phyloP scores from a whole-genome alignment of 2,113 vertebrate genomes.

The Melanostigma gelatinosum region DNA sequence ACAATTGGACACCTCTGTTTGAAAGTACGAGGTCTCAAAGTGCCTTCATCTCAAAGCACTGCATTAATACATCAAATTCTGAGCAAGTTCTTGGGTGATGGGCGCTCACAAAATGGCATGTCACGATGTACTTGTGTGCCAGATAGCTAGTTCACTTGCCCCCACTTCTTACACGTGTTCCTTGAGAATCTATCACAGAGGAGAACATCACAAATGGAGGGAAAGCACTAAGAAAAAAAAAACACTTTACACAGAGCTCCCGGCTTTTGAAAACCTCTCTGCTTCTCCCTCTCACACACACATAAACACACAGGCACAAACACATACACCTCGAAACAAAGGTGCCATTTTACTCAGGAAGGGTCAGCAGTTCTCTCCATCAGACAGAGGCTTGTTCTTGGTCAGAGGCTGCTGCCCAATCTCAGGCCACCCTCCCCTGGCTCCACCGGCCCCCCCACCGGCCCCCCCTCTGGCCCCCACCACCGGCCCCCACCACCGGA shows the following conservation, averaged over 20 bases:
- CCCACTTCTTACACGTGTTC: not conserved
- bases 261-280: conserved; percentile 61
- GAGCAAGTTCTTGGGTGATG: not conserved
- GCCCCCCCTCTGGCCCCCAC: conserved; percentile 68
- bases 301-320: conserved; percentile 76
- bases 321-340: conserved; percentile 86
- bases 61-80: not conserved
- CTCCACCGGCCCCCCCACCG: conserved; percentile 68
- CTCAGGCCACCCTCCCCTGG: conserved; percentile 78
- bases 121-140: not conserved
- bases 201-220: conserved; percentile 30
- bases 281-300: conserved; percentile 56
- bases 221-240: conserved; percentile 16
- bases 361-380: conserved; percentile 86
- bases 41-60: not conserved
- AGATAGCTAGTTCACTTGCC: not conserved
- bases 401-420: conserved; percentile 84
- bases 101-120: not conserved
- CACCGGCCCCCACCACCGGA: too few relatives aligned
- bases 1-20: not conserved
- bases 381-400: conserved; percentile 87
- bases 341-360: conserved; percentile 87
- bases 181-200: not conserved
- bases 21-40: not conserved
- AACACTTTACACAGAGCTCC: conserved; percentile 41